Base-by-base conservation (phyloP, 1,140 invertebrate genomes). In the Cotesia typhae region DNA sequence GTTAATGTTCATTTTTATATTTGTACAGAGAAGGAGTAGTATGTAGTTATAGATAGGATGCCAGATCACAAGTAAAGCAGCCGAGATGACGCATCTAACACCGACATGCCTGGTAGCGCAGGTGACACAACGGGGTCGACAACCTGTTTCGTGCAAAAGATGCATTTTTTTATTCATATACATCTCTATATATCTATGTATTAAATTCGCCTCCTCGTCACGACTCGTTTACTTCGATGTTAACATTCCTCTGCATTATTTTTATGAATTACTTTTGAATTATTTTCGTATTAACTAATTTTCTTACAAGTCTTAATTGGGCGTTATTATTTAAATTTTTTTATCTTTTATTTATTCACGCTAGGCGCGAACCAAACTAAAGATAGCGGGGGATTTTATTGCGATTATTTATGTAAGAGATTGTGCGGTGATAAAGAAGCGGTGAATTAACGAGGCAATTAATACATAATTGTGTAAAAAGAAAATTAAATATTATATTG, bases 111-210 rank as follows among this genome's bases (percentile, higher is more conserved):
- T 67, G 41, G 51, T 17, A 41, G 47, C 47, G 66, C 66, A 67
- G 66, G 66, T 67, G 66, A 67, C 66, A 67, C 66, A 67, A 67
- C 20, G 52, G 66, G 47, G 66, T 67, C 66, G 51, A 51, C 66
- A 67, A 67, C 66, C 66, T 67, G 66, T 67, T 67, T 67, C 51
- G 66, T 67, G 66, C 66, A 57, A 60, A 37, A 67, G 66, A 67
- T 67, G 66, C 66, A 67, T 53, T 67, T 67, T 67, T 47, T 38
- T 65, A 17, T 20, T 35, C 28, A 28, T 28, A 28, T 28, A 28
- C 28, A 28, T 36, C 35, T 61, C 41, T 65, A 38, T 57, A 17
- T 7, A 57, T 57, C n/a, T 20, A 57, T 57, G n/a, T 20, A 17
- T 20, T 57, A 12, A 17, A 17, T 57, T 57, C 53, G 12, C 17